phyloP scores from a whole-genome alignment of 1,140 invertebrate genomes.

The Drosophila teissieri region DNA sequence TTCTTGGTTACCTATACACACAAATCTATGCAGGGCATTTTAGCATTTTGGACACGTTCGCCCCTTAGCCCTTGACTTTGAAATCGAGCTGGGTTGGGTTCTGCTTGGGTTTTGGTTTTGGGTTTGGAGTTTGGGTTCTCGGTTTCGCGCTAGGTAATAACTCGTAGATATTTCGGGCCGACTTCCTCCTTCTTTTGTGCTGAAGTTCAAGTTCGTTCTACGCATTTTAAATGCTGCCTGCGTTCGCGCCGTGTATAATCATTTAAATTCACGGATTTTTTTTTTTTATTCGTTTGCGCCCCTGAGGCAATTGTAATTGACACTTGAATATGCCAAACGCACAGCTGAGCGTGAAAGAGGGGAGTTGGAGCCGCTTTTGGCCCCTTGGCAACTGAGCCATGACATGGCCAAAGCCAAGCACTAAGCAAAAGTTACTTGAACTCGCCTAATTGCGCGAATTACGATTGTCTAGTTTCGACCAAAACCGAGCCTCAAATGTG shows the following conservation, averaged over 20 bases:
- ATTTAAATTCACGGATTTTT: conserved; percentile 41
- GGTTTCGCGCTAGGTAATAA: conserved; percentile 26
- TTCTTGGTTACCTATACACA: conserved; percentile 6
- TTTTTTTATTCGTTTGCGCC: conserved; percentile 19
- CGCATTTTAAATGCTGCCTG: conserved; percentile 67
- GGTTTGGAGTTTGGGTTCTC: conserved; percentile 9
- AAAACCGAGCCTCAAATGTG: conserved; percentile 14
- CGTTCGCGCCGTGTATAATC: conserved; percentile 51
- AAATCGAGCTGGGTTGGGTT: conserved; percentile 34
- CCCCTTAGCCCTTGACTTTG: conserved; percentile 76
- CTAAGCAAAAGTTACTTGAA: conserved; percentile 66
- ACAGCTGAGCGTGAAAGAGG: conserved; percentile 10
- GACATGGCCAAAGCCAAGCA: conserved; percentile 58
- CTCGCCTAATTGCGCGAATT: conserved; percentile 71
- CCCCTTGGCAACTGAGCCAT: conserved; percentile 70
- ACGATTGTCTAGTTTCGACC: conserved; percentile 28
- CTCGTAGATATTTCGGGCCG: conserved; percentile 15
- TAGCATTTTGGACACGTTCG: conserved; percentile 58
- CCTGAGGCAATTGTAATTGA: conserved; percentile 66
- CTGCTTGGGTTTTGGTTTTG: neutral
- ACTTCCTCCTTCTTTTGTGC: conserved; percentile 58
- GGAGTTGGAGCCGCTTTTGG: conserved; percentile 8
- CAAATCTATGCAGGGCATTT: conserved; percentile 27
- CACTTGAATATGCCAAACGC: conserved; percentile 65
- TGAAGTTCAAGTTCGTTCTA: conserved; percentile 79